Conservation (phyloP, 92 coral and sea anemone genomes). For the Ricordea florida region DNA sequence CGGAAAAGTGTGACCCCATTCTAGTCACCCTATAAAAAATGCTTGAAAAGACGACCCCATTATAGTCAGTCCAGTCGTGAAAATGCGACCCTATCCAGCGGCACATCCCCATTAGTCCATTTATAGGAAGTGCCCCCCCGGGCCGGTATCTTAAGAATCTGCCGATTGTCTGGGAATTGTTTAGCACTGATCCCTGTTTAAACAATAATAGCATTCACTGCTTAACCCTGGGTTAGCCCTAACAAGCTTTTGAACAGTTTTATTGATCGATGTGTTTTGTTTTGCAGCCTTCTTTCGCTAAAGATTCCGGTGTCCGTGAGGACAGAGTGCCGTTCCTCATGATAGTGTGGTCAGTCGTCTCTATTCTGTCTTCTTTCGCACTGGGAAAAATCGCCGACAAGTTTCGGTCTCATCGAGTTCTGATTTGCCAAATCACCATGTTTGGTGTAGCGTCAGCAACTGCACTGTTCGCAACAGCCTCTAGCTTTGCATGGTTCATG, state of each 20-base stretch:
- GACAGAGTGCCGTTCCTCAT: neutral
- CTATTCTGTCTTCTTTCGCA: neutral
- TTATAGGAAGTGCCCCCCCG: too few species aligned
- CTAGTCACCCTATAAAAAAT: too few species aligned
- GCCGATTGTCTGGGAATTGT: too few species aligned
- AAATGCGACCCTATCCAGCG: too few species aligned
- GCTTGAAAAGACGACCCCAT: too few species aligned
- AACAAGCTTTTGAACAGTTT: too few species aligned
- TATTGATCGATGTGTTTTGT: too few species aligned
- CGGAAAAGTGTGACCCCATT: too few species aligned
- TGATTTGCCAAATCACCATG: neutral
- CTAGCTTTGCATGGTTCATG: neutral
- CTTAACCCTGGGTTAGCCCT: too few species aligned
- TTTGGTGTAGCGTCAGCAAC: neutral
- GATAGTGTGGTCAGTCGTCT: constrained; percentile 6
- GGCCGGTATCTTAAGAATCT: too few species aligned
- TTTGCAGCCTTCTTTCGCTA: constrained; percentile 4
- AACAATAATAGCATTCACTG: neutral
- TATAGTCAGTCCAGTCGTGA: too few species aligned
- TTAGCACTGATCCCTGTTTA: neutral
- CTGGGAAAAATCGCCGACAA: constrained; percentile 12
- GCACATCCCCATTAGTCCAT: too few species aligned
- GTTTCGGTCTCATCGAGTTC: neutral
- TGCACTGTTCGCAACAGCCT: neutral
- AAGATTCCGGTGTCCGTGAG: neutral